Conservation (phyloP, 2,113 vertebrate genomes). For the Proteles cristata region DNA sequence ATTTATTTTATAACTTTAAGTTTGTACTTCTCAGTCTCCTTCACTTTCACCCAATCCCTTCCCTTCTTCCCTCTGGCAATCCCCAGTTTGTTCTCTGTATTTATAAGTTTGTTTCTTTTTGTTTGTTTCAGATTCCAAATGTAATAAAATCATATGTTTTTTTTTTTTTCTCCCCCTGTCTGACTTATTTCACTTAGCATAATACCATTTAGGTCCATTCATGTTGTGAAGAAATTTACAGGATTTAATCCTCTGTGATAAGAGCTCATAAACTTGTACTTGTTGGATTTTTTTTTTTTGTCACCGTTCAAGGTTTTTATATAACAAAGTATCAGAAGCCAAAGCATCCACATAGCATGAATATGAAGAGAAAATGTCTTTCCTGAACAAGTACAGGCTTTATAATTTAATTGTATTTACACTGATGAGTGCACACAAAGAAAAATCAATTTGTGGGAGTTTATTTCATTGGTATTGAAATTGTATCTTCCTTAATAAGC, state of each 20-base stretch:
- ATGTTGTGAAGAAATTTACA: neutral
- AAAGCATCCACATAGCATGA: neutral
- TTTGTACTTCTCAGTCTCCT: neutral
- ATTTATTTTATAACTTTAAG: neutral
- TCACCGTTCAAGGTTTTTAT: neutral
- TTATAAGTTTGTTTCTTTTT: neutral
- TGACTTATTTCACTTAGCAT: neutral
- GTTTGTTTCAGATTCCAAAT: neutral
- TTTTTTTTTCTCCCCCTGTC: neutral
- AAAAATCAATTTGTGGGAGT: constrained; percentile 71
- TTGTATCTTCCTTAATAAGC: constrained; percentile 63
- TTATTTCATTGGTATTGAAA: constrained; percentile 69
- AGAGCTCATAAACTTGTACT: neutral
- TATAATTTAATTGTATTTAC: constrained; percentile 74
- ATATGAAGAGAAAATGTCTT: constrained; percentile 48
- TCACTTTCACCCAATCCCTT: neutral
- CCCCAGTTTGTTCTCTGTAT: neutral
- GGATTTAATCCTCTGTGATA: neutral
- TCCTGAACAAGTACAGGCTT: constrained; percentile 45
- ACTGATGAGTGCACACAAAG: constrained; percentile 71
- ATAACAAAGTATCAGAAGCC: neutral
- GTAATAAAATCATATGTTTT: neutral
- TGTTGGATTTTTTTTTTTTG: neutral
- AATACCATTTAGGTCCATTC: neutral
- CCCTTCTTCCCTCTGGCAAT: neutral